Conservation (phyloP, 2,888 invertebrate species). For the Nymphalis polychloros region DNA sequence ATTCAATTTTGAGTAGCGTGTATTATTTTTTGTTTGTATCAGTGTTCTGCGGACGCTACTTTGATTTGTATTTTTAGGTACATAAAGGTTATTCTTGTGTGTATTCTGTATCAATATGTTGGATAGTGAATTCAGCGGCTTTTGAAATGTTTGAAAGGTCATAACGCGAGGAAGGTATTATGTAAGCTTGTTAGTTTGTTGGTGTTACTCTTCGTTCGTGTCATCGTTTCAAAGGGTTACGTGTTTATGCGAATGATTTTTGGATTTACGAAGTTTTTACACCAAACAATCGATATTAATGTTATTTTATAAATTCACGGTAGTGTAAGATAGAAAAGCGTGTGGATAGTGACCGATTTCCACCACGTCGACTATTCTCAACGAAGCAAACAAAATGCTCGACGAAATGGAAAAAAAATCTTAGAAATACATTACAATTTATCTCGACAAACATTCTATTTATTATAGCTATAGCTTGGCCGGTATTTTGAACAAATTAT, state of each 20-base stretch:
- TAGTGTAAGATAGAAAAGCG: not conserved
- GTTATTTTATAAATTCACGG: not conserved
- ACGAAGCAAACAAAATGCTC: too few relatives aligned
- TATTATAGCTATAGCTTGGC: too few relatives aligned
- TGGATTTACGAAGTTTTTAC: not conserved
- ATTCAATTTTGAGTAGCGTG: slow-evolving; percentile 18
- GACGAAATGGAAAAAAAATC: too few relatives aligned
- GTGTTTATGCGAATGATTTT: slow-evolving; percentile 4
- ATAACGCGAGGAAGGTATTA: slow-evolving; percentile 10
- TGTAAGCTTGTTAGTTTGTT: slow-evolving; percentile 23
- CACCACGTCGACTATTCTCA: too few relatives aligned
- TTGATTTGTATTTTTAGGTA: not conserved
- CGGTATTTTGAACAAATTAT: too few relatives aligned
- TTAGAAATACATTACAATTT: too few relatives aligned
- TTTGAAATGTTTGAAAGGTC: slow-evolving; percentile 30
- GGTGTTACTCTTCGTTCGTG: slow-evolving; percentile 3
- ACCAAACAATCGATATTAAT: not conserved
- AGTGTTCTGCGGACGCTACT: not conserved
- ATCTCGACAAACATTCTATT: too few relatives aligned
- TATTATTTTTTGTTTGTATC: slow-evolving; percentile 3
- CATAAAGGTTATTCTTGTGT: slow-evolving; percentile 13
- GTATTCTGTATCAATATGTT: slow-evolving; percentile 14
- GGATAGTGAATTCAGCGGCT: slow-evolving; percentile 23
- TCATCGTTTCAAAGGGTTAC: slow-evolving; percentile 5
- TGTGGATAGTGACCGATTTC: too few relatives aligned